A percentile compares a stretch with the other conserved stretches of the same genome.
phyloP scores from a whole-genome alignment of 2,113 vertebrate genomes.

The Tupaia chinensis region DNA sequence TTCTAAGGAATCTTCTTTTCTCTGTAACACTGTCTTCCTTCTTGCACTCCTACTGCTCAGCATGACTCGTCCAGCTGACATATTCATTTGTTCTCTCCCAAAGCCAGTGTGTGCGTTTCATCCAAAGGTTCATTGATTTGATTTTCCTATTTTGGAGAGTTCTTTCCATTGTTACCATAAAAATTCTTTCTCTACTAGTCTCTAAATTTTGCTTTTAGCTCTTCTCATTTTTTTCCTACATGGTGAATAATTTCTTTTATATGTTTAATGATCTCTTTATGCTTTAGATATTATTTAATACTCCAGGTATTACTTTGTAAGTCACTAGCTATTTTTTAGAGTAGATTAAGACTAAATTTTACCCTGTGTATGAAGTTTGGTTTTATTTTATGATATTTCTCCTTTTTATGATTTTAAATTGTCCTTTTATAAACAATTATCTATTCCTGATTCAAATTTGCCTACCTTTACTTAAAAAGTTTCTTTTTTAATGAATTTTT shows the following conservation, averaged over 20 bases:
- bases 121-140: neutral
- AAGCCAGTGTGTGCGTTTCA: neutral
- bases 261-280: neutral
- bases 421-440: neutral
- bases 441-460: neutral
- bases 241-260: neutral
- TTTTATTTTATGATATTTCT: neutral
- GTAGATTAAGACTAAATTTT: neutral
- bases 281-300: neutral
- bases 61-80: neutral
- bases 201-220: neutral
- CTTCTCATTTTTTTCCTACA: neutral
- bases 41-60: neutral
- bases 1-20: neutral
- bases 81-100: neutral
- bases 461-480: neutral
- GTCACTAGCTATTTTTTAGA: neutral
- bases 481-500: neutral
- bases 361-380: neutral
- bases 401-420: neutral
- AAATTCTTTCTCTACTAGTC: neutral
- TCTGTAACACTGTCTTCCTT: neutral
- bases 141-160: conserved; percentile 28
- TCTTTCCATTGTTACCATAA: neutral
- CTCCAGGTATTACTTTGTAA: neutral